These are phyloP conservation scores for Hemiprocne comata DNA, from an alignment of 2,113 vertebrate genomes.

Conservation along the genomic window DNA sequence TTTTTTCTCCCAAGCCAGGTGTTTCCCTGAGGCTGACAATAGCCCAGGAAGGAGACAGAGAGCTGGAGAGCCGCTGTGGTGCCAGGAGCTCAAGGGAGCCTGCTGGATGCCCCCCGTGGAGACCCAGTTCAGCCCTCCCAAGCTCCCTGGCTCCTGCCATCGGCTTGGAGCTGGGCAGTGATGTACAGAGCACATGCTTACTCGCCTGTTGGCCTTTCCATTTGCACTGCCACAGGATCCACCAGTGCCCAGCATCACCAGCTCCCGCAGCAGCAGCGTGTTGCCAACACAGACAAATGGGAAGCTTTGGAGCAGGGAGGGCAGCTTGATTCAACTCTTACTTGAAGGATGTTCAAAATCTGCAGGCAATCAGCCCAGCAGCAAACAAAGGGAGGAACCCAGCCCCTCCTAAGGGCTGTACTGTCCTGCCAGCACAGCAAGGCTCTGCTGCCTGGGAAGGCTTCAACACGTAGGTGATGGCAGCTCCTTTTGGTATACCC, in stretches of 20 bases:
- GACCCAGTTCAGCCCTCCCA: slow-evolving; percentile 66
- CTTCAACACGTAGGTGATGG: rapidly evolving
- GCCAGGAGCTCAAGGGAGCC: not conserved
- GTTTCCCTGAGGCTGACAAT: not conserved
- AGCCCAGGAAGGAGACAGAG: not conserved
- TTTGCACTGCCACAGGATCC: not conserved
- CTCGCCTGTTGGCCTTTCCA: not conserved
- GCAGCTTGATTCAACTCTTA: not conserved
- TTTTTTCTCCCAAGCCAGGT: not conserved
- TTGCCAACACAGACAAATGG: not conserved
- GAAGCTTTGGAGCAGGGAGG: not conserved
- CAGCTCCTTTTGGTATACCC: not conserved
- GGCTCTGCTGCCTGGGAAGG: not conserved
- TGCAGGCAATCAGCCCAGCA: not conserved
- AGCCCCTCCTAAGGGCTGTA: rapidly evolving
- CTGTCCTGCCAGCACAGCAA: not conserved
- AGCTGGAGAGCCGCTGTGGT: not conserved
- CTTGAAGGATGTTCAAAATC: not conserved
- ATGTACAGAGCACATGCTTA: slow-evolving; percentile 58
- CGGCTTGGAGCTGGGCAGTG: slow-evolving; percentile 12
- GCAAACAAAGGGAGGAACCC: not conserved
- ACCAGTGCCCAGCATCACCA: not conserved
- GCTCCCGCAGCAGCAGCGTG: not conserved
- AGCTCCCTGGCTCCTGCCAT: slow-evolving; percentile 67
- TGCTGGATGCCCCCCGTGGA: slow-evolving; percentile 19